Evolutionary conservation across 2,113 vertebrate species (phyloP), one percentile per base, ranked within the genome.

Genomic region (Calidris pygmaea): DNA sequence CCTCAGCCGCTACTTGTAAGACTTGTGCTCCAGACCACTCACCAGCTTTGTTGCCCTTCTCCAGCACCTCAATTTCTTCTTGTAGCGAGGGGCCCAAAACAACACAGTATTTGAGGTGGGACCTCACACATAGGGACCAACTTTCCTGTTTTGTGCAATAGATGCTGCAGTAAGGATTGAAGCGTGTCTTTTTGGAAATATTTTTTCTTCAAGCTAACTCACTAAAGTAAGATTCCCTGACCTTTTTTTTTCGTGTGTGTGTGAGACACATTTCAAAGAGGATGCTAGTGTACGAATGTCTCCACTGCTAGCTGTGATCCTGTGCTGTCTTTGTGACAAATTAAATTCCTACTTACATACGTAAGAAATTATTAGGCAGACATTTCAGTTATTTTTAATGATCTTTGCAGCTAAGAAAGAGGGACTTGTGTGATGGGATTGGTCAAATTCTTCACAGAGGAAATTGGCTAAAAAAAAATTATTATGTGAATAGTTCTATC

Each of bases 81-180:
- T 20, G 17, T 37, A 35, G 18, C 21, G 32, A 71, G 52, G 4
- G 6, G 8, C 20, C 27, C 30, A 55, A 41, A 83, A 26, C 6
- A 84, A 35, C 32, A 27, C 5, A 45, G 0, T 0, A 21, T 15
- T 84, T 0, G 2, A 66, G 34, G 58, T 60, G 41, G 0, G 1
- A 19, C 24, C 12, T 50, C 27, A 62, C 1, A 0, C 30, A 37
- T 5, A 65, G 39, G 18, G 26, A 53, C 7, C 8, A 63, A 4
- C 18, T 85, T 79, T 85, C 39, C 39, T 79, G 27, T 55, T 90
- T 70, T 86, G 19, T 86, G 12, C 58, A 56, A 56, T 6, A 43
- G 19, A 32, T 50, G 9, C 67, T 75, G 16, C n/a, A 84, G 21
- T 37, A 74, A 84, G 50, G 45, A 81, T 39, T 0, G 3, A 89